Percentiles rank a stretch among this genome's conserved stretches.
phyloP scores from a whole-genome alignment of 2,797 vertebrate genomes.

The Oreortyx pictus region DNA sequence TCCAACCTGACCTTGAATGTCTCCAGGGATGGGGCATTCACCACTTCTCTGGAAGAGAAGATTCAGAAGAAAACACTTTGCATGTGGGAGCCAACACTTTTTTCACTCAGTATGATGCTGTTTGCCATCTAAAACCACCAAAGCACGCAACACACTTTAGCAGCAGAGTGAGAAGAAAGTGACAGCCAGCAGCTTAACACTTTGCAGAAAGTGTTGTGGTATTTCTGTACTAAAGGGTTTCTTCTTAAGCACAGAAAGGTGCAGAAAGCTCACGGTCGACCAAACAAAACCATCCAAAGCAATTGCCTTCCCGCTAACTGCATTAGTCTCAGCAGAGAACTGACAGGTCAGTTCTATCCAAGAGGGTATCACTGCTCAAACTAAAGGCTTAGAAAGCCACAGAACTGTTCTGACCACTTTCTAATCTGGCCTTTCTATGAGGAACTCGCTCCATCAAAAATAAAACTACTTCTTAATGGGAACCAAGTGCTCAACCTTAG shows the following conservation, averaged over 20 bases:
- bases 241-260: not conserved
- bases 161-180: not conserved
- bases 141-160: not conserved
- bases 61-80: not conserved
- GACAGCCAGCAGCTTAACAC: not conserved
- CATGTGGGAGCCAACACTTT: not conserved
- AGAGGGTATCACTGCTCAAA: not conserved
- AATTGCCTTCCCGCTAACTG: rapidly evolving
- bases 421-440: not conserved
- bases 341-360: not conserved
- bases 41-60: not conserved
- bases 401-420: not conserved
- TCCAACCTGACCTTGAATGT: too few species aligned
- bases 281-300: not conserved
- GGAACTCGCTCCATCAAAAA: not conserved
- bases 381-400: not conserved
- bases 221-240: not conserved
- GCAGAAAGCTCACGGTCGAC: not conserved
- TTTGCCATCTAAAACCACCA: not conserved
- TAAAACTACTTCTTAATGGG: not conserved
- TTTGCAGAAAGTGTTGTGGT: not conserved
- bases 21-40: too few species aligned
- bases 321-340: not conserved
- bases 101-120: not conserved
- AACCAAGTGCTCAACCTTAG: not conserved